Evolutionary conservation across 2,113 vertebrate genomes (phyloP).

Genomic region (Saccopteryx bilineata): DNA sequence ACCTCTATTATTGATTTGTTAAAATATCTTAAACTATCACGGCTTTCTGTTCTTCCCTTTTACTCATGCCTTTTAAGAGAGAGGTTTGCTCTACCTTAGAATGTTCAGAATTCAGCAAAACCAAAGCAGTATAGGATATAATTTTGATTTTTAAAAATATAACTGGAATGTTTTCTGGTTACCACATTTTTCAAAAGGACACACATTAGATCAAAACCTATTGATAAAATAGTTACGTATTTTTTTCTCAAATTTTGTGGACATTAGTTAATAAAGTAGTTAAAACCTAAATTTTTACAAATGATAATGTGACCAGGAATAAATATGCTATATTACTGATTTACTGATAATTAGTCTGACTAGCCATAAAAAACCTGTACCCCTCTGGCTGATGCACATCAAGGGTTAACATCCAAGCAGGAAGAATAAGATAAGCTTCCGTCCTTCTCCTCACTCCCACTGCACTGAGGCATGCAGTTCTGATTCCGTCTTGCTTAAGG

Average conservation of each 20-base stretch:
- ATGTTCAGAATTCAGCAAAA: conserved; percentile 23
- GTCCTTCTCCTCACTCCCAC: too few species aligned
- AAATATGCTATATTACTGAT: too few species aligned
- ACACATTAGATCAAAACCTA: not conserved
- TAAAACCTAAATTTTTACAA: not conserved
- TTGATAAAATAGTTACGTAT: not conserved
- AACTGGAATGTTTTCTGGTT: not conserved
- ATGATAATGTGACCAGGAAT: not conserved
- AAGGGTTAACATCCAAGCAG: too few species aligned
- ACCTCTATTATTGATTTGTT: not conserved
- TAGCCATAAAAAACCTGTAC: too few species aligned
- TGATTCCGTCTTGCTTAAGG: too few species aligned
- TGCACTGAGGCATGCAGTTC: too few species aligned
- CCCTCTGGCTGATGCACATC: too few species aligned
- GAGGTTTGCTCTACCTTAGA: not conserved
- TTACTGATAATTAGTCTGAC: too few species aligned
- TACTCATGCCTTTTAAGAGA: not conserved
- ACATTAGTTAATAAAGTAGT: not conserved
- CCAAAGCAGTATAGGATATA: not conserved
- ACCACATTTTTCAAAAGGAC: not conserved
- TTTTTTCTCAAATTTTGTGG: conserved; percentile 9
- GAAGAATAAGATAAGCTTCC: too few species aligned
- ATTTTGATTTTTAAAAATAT: not conserved
- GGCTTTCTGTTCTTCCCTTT: not conserved
- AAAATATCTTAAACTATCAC: not conserved